Evolutionary conservation across 2,113 vertebrate genomes (phyloP).

Genomic region (Myiozetetes cayanensis): DNA sequence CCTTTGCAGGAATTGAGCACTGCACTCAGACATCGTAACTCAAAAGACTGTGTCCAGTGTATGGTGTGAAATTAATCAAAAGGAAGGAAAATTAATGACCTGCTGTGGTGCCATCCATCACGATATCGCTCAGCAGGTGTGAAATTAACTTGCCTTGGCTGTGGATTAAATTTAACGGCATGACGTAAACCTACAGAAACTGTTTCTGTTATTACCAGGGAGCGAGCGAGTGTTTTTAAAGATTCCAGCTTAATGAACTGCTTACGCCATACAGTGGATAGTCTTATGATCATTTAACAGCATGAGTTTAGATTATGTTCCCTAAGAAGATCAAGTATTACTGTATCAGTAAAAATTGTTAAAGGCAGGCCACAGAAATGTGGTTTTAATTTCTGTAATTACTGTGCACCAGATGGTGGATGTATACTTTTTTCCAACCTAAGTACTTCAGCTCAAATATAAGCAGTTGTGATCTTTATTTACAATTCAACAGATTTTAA

Average conservation of each 20-base stretch:
- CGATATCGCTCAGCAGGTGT: conserved; percentile 52
- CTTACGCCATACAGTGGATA: conserved; percentile 6
- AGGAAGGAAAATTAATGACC: conserved; percentile 67
- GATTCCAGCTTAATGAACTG: conserved; percentile 50
- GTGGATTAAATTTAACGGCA: conserved; percentile 30
- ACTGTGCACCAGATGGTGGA: conserved; percentile 35
- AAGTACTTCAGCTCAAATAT: conserved; percentile 32
- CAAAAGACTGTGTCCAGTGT: conserved; percentile 38
- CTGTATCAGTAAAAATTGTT: conserved; percentile 57
- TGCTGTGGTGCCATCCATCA: conserved; percentile 62
- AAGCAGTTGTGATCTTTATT: conserved; percentile 60
- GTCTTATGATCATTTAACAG: conserved; percentile 35
- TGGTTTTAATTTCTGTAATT: conserved; percentile 52
- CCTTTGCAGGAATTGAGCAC: conserved; percentile 35
- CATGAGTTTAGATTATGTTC: conserved; percentile 42
- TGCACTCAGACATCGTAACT: conserved; percentile 39
- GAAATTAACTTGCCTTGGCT: conserved; percentile 64
- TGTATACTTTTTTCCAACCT: background rate
- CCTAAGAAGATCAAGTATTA: conserved; percentile 60
- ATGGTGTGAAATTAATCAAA: conserved; percentile 74
- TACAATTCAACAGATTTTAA: conserved; percentile 57
- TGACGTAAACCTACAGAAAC: conserved; percentile 44
- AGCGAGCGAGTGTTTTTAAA: conserved; percentile 24
- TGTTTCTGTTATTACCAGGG: background rate
- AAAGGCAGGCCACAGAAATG: conserved; percentile 26